Evolutionary conservation across 1,140 invertebrate genomes (phyloP).

Genomic region (Drosophila aff.): DNA sequence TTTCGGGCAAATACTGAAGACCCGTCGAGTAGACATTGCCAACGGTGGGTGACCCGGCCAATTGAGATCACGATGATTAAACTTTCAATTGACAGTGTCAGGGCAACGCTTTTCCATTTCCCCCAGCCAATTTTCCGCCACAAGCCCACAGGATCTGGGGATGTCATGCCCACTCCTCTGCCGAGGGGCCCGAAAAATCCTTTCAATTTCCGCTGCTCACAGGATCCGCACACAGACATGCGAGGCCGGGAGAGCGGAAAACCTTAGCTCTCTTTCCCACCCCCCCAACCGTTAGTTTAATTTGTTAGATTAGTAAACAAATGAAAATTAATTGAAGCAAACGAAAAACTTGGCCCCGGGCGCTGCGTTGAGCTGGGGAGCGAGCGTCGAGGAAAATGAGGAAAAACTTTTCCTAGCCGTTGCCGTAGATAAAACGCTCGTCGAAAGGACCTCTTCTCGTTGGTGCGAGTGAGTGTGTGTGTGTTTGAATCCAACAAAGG

Average conservation of each 20-base stretch:
- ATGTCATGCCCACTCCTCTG: slow-evolving; percentile 31
- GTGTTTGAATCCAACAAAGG: slow-evolving; percentile 47
- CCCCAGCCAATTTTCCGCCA: neutral
- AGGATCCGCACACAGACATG: slow-evolving; percentile 22
- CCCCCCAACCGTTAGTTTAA: slow-evolving; percentile 80
- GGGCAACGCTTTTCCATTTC: slow-evolving; percentile 42
- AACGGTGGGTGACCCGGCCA: slow-evolving; percentile 6
- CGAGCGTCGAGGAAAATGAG: slow-evolving; percentile 20
- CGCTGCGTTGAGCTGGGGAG: slow-evolving; percentile 10
- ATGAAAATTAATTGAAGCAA: slow-evolving; percentile 84
- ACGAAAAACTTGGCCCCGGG: slow-evolving; percentile 80
- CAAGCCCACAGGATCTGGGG: slow-evolving; percentile 21
- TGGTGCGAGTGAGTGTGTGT: neutral
- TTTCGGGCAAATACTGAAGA: slow-evolving; percentile 6
- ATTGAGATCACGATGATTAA: slow-evolving; percentile 50
- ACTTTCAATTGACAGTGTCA: slow-evolving; percentile 59
- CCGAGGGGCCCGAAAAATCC: slow-evolving; percentile 44
- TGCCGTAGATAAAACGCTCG: slow-evolving; percentile 72
- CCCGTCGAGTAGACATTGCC: slow-evolving; percentile 4
- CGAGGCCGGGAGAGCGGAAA: slow-evolving; percentile 31
- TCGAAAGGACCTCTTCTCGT: slow-evolving; percentile 43
- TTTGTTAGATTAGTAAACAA: slow-evolving; percentile 84
- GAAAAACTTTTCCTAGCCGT: slow-evolving; percentile 62
- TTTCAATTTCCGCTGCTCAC: slow-evolving; percentile 57
- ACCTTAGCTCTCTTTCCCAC: neutral